phyloP scores from a whole-genome alignment of 2,797 vertebrate genomes.

The Alosa sapidissima region DNA sequence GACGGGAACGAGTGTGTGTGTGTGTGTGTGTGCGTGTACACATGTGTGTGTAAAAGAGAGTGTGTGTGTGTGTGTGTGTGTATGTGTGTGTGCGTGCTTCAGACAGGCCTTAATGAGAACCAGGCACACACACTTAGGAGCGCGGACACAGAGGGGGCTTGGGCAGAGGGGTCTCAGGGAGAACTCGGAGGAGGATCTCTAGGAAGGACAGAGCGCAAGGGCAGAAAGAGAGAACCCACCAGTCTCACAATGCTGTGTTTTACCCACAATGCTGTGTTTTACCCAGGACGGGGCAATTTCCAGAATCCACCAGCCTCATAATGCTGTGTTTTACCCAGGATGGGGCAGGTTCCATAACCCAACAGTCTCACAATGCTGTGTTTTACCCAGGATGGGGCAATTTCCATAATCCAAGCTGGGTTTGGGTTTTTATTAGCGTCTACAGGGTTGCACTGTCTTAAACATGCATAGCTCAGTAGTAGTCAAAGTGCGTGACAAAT shows the following conservation, averaged over 20 bases:
- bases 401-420: background rate
- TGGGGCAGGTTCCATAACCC: background rate
- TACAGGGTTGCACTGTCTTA: background rate
- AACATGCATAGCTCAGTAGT: background rate
- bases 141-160: slow-evolving; percentile 40
- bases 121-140: slow-evolving; percentile 40
- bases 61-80: background rate
- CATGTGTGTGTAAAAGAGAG: slow-evolving; percentile 1
- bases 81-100: slow-evolving; percentile 19
- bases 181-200: background rate
- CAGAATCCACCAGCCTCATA: background rate
- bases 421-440: background rate
- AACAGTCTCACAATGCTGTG: background rate
- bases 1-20: slow-evolving; percentile 36
- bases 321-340: background rate
- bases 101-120: slow-evolving; percentile 49
- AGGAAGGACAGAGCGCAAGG: background rate
- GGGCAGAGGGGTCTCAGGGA: slow-evolving; percentile 58
- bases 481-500: background rate
- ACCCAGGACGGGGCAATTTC: background rate
- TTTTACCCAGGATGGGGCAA: background rate
- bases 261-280: too few relatives aligned
- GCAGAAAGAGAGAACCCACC: background rate
- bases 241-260: background rate
- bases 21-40: background rate